Conservation (phyloP, 2,888 invertebrate species). For the Polyommatus icarus region DNA sequence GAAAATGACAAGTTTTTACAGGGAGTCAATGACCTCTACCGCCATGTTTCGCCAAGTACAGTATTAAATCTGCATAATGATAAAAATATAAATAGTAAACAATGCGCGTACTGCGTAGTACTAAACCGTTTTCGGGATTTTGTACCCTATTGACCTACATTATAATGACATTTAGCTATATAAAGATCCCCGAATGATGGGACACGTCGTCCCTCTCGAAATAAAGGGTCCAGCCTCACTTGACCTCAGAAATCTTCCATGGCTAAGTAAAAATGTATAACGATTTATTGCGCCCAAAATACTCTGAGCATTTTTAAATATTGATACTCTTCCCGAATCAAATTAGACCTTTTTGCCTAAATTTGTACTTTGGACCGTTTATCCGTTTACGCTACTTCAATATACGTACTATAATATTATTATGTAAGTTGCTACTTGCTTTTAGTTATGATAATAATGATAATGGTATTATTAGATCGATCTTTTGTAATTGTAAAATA, state of each 20-base stretch:
- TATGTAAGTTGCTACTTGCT: too few relatives aligned
- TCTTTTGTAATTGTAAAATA: too few relatives aligned
- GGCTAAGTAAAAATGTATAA: slow-evolving; percentile 42
- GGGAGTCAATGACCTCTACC: too few relatives aligned
- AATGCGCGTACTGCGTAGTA: not conserved
- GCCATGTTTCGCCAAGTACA: too few relatives aligned
- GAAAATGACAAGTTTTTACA: too few relatives aligned
- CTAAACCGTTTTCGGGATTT: not conserved
- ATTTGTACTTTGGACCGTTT: not conserved
- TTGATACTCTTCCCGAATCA: slow-evolving; percentile 41
- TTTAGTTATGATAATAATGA: too few relatives aligned
- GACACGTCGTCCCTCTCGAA: slow-evolving; percentile 46
- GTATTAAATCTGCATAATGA: not conserved
- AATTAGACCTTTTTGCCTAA: slow-evolving; percentile 32
- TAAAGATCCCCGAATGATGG: slow-evolving; percentile 42
- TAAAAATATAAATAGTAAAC: not conserved
- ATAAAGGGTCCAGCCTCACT: slow-evolving; percentile 42
- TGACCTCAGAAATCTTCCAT: slow-evolving; percentile 42
- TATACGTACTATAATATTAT: not conserved
- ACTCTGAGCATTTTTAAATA: slow-evolving; percentile 44
- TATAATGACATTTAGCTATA: slow-evolving; percentile 37
- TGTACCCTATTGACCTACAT: slow-evolving; percentile 30
- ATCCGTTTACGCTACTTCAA: too few relatives aligned
- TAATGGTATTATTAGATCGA: too few relatives aligned
- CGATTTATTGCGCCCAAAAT: slow-evolving; percentile 41